Evolutionary conservation across 2,888 invertebrate genomes (phyloP).

Genomic region (Ophraella communa): DNA sequence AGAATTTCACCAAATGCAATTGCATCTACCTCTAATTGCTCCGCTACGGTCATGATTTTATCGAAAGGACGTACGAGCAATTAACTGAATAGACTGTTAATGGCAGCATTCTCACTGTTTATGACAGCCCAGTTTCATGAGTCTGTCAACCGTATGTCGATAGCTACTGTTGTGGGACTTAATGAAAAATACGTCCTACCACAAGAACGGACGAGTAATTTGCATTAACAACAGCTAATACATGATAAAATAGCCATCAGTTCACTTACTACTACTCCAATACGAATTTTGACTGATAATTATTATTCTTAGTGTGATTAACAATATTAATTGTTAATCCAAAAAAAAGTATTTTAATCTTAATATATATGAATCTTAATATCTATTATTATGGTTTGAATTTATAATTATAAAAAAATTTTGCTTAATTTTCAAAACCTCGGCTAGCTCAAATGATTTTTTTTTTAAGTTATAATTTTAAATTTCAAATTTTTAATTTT

Average conservation of each 20-base stretch:
- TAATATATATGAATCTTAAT: too few species aligned
- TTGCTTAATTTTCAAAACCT: too few species aligned
- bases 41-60: background rate
- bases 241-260: background rate
- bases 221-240: background rate
- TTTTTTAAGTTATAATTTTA: too few species aligned
- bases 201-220: conserved; percentile 1
- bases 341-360: too few species aligned
- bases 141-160: conserved; percentile 9
- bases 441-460: too few species aligned
- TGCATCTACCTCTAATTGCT: background rate
- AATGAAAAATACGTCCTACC: conserved; percentile 9
- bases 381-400: too few species aligned
- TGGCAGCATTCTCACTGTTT: conserved; percentile 13
- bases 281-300: background rate
- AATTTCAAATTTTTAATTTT: too few species aligned
- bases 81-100: conserved; percentile 16
- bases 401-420: too few species aligned
- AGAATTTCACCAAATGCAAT: background rate
- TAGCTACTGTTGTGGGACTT: conserved; percentile 3
- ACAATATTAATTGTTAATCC: too few species aligned
- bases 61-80: background rate
- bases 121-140: conserved; percentile 12
- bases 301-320: too few species aligned
- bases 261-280: background rate